phyloP scores from a whole-genome alignment of 2,888 invertebrate genomes.

The Frankliniella fusca region DNA sequence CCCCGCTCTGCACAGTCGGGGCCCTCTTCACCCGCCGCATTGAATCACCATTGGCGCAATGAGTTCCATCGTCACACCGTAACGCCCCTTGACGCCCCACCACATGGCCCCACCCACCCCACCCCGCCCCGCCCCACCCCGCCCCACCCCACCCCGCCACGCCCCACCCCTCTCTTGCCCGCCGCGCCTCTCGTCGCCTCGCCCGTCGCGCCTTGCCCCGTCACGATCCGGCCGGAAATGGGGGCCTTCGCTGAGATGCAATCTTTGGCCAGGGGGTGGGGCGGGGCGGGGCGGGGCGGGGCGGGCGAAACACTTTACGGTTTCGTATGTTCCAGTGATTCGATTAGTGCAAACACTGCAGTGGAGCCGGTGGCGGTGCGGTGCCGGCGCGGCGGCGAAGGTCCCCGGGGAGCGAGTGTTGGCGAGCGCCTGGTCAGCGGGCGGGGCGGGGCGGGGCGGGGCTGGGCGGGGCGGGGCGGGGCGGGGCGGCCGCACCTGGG shows the following conservation, averaged over 20 bases:
- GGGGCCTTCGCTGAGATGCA: neutral
- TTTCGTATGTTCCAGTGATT: conserved; percentile 23
- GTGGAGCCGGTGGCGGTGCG: neutral
- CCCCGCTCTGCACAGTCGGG: neutral
- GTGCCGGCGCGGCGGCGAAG: neutral
- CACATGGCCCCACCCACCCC: neutral
- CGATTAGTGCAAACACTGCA: conserved; percentile 22
- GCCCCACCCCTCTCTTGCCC: neutral
- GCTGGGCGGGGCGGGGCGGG: neutral
- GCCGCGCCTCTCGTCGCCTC: neutral
- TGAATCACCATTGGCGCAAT: too few relatives aligned
- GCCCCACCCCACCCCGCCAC: neutral
- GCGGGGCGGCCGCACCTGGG: neutral
- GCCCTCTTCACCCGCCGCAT: too few relatives aligned
- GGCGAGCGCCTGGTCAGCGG: neutral
- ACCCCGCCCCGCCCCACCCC: neutral
- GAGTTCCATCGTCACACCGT: too few relatives aligned
- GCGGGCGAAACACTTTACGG: conserved; percentile 19
- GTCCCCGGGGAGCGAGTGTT: neutral
- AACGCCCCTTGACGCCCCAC: too few relatives aligned
- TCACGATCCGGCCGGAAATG: neutral
- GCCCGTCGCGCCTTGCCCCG: neutral
- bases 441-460: neutral
- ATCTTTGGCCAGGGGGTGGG: neutral
- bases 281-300: neutral